phyloP scores from a whole-genome alignment of 1,140 invertebrate genomes.

The Temnothorax longispinosus region DNA sequence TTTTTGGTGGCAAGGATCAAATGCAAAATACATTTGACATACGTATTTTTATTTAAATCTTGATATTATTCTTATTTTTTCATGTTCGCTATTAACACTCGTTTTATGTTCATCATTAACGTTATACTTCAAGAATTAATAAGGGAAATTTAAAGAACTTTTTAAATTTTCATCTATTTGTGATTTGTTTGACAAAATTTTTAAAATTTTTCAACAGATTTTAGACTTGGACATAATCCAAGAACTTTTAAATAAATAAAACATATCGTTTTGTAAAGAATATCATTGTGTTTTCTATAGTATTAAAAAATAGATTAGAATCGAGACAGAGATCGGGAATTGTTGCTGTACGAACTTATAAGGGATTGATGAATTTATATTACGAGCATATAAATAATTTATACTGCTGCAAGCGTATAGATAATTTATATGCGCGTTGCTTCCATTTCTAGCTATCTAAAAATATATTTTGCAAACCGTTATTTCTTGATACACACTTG shows the following conservation, averaged over 20 bases:
- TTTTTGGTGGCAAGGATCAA: not conserved
- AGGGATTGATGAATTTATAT: slow-evolving; percentile 16
- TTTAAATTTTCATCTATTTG: not conserved
- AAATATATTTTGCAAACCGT: slow-evolving; percentile 2
- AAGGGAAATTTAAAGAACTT: not conserved
- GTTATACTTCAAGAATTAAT: not conserved
- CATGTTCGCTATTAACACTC: not conserved
- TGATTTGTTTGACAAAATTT: not conserved
- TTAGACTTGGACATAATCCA: not conserved
- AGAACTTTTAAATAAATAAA: not conserved
- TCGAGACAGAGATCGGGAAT: not conserved
- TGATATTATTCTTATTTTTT: not conserved
- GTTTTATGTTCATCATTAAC: not conserved
- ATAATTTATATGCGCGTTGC: not conserved
- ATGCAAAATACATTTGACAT: not conserved
- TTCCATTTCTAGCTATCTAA: not conserved
- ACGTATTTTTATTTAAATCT: not conserved
- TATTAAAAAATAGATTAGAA: not conserved
- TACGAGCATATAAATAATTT: not conserved
- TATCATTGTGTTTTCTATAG: not conserved
- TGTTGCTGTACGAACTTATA: not conserved
- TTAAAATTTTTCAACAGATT: not conserved
- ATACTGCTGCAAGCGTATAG: not conserved
- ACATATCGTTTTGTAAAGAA: not conserved
- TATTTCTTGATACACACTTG: not conserved